Evolutionary conservation across 2,888 invertebrate species (phyloP).

Genomic region (Dorcus hopei): DNA sequence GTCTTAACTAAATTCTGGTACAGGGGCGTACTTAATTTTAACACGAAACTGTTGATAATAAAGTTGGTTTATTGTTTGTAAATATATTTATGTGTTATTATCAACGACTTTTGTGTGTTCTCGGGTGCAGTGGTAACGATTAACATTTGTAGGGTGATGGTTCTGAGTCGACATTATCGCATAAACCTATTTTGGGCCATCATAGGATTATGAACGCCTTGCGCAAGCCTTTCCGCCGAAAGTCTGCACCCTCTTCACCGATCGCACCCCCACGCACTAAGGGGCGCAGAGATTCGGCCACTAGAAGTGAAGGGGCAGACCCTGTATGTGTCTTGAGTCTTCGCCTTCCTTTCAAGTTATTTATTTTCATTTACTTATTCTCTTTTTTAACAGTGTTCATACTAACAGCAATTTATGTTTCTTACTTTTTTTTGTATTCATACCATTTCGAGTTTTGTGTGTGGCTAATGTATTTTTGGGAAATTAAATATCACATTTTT

Average conservation of each 20-base stretch:
- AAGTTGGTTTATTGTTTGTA: too few species aligned
- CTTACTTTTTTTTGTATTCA: neutral
- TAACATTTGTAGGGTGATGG: conserved; percentile 47
- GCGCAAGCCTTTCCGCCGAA: conserved; percentile 66
- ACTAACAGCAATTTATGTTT: neutral
- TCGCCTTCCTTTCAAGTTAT: neutral
- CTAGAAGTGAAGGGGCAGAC: conserved; percentile 46
- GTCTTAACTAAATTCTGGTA: too few species aligned
- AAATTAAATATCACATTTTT: neutral
- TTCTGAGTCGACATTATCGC: conserved; percentile 54
- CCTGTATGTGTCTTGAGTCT: conserved; percentile 35
- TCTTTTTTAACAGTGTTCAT: neutral
- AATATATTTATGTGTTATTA: too few species aligned
- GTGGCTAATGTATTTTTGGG: neutral
- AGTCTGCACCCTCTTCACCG: conserved; percentile 64
- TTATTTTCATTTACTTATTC: neutral
- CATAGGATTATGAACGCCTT: conserved; percentile 63
- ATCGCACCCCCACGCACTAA: conserved; percentile 56
- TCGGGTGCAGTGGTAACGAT: neutral
- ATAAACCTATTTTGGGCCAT: conserved; percentile 44
- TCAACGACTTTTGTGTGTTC: too few species aligned
- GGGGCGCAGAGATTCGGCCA: conserved; percentile 45
- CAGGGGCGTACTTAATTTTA: too few species aligned
- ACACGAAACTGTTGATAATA: too few species aligned
- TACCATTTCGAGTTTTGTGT: neutral